Conservation (phyloP, 2,113 vertebrate genomes). For the Thermophis baileyi region DNA sequence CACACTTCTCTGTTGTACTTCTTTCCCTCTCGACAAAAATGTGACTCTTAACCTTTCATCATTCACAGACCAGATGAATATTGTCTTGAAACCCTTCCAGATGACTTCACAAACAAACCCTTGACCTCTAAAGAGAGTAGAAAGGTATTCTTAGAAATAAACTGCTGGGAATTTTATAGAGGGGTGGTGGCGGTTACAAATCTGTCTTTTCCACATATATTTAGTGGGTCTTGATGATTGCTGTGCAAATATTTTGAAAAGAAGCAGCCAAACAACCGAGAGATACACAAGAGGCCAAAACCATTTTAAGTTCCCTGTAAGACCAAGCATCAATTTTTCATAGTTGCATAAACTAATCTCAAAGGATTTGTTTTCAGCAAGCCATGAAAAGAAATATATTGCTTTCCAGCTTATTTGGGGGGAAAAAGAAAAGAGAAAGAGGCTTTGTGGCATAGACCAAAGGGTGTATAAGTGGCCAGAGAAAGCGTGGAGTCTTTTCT, state of each 20-base stretch:
- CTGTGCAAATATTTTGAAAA: conserved; percentile 30
- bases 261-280: background rate
- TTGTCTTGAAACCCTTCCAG: conserved; percentile 56
- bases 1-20: conserved; percentile 18
- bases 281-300: conserved; percentile 12
- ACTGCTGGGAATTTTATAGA: conserved; percentile 24
- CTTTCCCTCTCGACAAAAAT: conserved; percentile 51
- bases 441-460: conserved; percentile 31
- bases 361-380: conserved; percentile 31
- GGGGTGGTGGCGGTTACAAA: background rate
- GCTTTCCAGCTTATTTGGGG: conserved; percentile 28
- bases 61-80: conserved; percentile 54
- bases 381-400: conserved; percentile 21
- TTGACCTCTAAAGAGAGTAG: conserved; percentile 47
- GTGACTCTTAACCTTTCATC: conserved; percentile 61
- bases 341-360: conserved; percentile 20
- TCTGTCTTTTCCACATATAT: conserved; percentile 29
- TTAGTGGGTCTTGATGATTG: conserved; percentile 24
- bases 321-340: conserved; percentile 26
- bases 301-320: conserved; percentile 25
- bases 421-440: background rate
- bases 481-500: conserved; percentile 60
- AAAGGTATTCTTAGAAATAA: conserved; percentile 46
- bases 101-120: conserved; percentile 42
- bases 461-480: conserved; percentile 32